Evolutionary conservation across 2,888 invertebrate genomes (phyloP), one percentile per base, ranked within the genome.

Genomic region (Catocala fraxini): DNA sequence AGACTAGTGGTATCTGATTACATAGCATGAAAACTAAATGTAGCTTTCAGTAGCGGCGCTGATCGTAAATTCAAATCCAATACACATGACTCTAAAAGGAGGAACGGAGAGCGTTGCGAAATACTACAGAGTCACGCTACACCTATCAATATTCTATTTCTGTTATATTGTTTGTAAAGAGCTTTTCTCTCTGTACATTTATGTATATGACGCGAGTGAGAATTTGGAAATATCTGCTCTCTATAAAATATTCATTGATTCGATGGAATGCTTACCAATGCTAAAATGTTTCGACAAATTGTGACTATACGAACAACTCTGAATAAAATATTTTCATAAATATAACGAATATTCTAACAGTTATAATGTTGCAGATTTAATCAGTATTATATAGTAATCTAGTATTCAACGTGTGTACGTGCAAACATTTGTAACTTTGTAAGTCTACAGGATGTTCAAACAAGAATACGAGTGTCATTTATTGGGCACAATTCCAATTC

Each of bases 1-100:
- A 69, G 60, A 65, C 59, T 56, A 59, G 57, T 53, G 51, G 59
- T 63, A 65, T 63, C 62, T 69, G 71, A 73, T 74, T 65, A 65
- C 59, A 68, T 52, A 70, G 57, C 68, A 73, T 71, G 71, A 69
- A 77, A 79, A 74, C 68, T 68, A 73, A 80, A 79, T 71, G 70
- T 75, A 67, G 70, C 75, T 78, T 77, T 76, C 68, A 73, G 77
- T 72, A 68, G 65, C 66, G 59, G 65, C 75, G 60, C 68, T 78
- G 75, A 77, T 83, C 82, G 76, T 84, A 83, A 82, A 84, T 85
- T 81, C 79, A 81, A 83, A 82, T 80, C 71, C 73, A 77, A 80
- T 84, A 73, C 77, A 73, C 77, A 75, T 70, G 75, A 67, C 68
- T 64, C 59, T 77, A 73, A 81, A 78, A 81, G 74, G 76, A 73